Evolutionary conservation across 2,113 vertebrate genomes (phyloP).

Genomic region (Lipophrys pholis): DNA sequence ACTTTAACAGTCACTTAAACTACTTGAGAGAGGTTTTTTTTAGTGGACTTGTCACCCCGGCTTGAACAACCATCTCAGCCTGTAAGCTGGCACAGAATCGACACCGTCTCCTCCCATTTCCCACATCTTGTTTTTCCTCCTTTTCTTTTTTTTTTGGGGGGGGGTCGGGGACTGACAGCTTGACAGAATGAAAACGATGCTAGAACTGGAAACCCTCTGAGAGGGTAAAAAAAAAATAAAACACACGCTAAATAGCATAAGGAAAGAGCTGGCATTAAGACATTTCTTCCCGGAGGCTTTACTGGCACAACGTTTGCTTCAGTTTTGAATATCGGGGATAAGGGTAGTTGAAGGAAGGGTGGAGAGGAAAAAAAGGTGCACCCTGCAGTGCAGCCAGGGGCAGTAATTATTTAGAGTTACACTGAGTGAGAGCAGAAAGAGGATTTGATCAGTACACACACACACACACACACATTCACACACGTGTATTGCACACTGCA

Average conservation of each 20-base stretch:
- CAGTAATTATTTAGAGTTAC: constrained; percentile 59
- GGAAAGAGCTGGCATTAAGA: constrained; percentile 52
- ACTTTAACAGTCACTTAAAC: constrained; percentile 47
- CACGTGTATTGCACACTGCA: constrained; percentile 12
- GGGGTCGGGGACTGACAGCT: constrained; percentile 43
- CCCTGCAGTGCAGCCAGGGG: constrained; percentile 50
- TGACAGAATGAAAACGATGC: constrained; percentile 63
- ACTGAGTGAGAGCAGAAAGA: constrained; percentile 18
- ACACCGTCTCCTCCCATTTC: constrained; percentile 29
- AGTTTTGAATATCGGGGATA: constrained; percentile 56
- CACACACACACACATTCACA: constrained; percentile 28
- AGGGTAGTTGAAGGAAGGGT: constrained; percentile 40
- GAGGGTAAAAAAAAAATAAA: neutral
- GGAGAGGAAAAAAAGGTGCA: constrained; percentile 43
- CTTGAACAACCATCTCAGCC: constrained; percentile 36
- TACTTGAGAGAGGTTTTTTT: constrained; percentile 17
- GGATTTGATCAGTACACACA: constrained; percentile 37
- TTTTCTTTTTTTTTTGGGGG: constrained; percentile 12
- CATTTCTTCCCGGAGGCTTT: constrained; percentile 46
- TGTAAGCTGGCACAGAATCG: constrained; percentile 28
- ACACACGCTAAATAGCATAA: constrained; percentile 38
- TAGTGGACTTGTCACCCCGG: constrained; percentile 19
- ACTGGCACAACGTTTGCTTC: constrained; percentile 42
- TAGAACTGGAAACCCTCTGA: constrained; percentile 47
- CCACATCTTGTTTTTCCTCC: neutral